These are phyloP conservation scores for Channa maculata DNA, from an alignment of 2,113 vertebrate species.

Conservation along the genomic window DNA sequence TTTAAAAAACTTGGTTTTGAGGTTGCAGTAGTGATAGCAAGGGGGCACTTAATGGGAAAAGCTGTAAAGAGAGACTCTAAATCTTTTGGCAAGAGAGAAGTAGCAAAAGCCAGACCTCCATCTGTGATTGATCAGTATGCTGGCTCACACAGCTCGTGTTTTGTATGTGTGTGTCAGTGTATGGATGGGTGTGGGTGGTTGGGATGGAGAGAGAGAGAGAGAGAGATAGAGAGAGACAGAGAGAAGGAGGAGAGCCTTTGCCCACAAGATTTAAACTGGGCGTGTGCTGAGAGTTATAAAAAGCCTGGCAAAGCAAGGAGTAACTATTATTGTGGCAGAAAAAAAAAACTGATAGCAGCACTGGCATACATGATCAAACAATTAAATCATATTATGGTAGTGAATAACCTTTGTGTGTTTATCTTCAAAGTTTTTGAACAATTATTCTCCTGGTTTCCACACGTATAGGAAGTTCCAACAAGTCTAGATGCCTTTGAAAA, in stretches of 20 bases:
- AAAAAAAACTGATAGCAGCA: slow-evolving; percentile 56
- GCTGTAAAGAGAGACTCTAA: slow-evolving; percentile 31
- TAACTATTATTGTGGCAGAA: slow-evolving; percentile 78
- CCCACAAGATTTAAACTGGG: slow-evolving; percentile 75
- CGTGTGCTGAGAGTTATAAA: slow-evolving; percentile 86
- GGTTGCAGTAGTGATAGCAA: slow-evolving; percentile 31
- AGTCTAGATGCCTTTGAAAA: slow-evolving; percentile 55
- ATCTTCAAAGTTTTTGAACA: slow-evolving; percentile 48
- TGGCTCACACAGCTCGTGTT: slow-evolving; percentile 61
- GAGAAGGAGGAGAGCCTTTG: slow-evolving; percentile 57
- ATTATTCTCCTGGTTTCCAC: slow-evolving; percentile 32
- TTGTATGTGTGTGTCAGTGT: slow-evolving; percentile 52
- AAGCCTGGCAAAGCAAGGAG: slow-evolving; percentile 81
- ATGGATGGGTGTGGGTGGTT: slow-evolving; percentile 65
- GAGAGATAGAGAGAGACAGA: slow-evolving; percentile 39
- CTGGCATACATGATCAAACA: slow-evolving; percentile 25
- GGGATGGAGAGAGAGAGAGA: slow-evolving; percentile 10
- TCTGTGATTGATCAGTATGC: slow-evolving; percentile 80
- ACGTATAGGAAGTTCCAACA: slow-evolving; percentile 43
- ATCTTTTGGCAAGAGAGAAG: slow-evolving; percentile 58
- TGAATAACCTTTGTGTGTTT: slow-evolving; percentile 41
- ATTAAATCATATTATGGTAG: slow-evolving; percentile 43
- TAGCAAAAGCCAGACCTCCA: slow-evolving; percentile 74
- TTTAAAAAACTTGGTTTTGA: slow-evolving; percentile 29
- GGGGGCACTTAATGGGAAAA: slow-evolving; percentile 49